Percentiles rank a stretch among this genome's conserved stretches.
phyloP scores from a whole-genome alignment of 2,797 vertebrate species.

The Intellagama lesueurii region DNA sequence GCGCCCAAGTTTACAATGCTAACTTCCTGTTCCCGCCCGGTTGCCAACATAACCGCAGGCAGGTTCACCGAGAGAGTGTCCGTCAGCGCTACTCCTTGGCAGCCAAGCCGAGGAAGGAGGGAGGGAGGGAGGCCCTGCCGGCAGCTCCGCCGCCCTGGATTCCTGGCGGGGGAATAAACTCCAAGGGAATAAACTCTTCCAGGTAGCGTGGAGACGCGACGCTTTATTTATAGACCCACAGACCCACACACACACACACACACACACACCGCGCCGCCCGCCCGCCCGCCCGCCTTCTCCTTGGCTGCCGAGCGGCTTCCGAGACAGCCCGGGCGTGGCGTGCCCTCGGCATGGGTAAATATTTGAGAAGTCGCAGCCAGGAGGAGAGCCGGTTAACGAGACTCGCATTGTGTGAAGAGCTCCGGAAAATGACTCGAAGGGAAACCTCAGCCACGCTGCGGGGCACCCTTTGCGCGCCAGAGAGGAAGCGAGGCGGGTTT shows the following conservation, averaged over 20 bases:
- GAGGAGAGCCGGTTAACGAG: neutral
- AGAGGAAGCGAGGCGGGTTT: neutral
- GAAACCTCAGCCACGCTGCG: neutral
- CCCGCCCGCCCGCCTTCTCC: neutral
- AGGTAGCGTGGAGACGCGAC: neutral
- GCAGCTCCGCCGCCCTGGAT: neutral
- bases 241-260: neutral
- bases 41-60: slow-evolving; percentile 56
- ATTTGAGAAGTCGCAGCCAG: slow-evolving; percentile 31
- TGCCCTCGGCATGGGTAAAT: neutral
- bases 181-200: neutral
- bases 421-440: neutral
- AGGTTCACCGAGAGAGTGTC: slow-evolving; percentile 50
- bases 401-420: neutral
- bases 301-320: neutral
- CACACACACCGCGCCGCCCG: neutral
- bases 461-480: neutral
- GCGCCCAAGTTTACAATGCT: slow-evolving; percentile 26
- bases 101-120: neutral
- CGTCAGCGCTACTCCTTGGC: neutral
- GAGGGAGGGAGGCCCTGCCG: neutral
- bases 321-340: neutral
- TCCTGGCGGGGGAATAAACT: neutral
- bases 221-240: neutral
- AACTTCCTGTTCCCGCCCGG: slow-evolving; percentile 55